phyloP scores from a whole-genome alignment of 64 coral and sea anemone genomes.

The Stylophora pistillata region DNA sequence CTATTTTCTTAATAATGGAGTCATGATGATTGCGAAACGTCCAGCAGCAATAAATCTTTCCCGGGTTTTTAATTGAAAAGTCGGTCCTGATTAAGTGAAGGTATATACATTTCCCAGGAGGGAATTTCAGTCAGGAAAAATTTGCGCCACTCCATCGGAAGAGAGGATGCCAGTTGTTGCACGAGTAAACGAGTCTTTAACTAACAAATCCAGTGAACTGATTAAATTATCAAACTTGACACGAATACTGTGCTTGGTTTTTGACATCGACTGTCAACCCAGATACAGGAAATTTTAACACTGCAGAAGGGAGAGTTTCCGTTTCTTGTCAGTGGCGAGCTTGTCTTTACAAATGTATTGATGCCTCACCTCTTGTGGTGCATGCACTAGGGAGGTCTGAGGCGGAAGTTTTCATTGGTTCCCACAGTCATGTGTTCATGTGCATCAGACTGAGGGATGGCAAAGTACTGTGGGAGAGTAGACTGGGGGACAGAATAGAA shows the following conservation, averaged over 20 bases:
- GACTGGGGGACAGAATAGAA: slow-evolving; percentile 83
- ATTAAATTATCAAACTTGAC: too few species aligned
- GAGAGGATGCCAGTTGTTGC: too few species aligned
- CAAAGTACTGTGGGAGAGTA: slow-evolving; percentile 68
- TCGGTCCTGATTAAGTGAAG: too few species aligned
- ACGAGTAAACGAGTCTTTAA: too few species aligned
- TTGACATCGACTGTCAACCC: not conserved
- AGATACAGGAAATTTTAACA: not conserved
- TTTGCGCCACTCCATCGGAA: too few species aligned
- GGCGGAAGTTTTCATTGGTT: slow-evolving; percentile 83
- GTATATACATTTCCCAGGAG: too few species aligned
- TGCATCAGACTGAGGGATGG: slow-evolving; percentile 67
- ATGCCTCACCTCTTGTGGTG: slow-evolving; percentile 92
- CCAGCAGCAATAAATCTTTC: too few species aligned
- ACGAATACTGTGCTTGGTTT: too few species aligned
- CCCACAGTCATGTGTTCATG: slow-evolving; percentile 85
- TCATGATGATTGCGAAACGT: too few species aligned
- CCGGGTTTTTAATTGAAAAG: not conserved
- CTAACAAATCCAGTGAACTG: too few species aligned
- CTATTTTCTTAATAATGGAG: too few species aligned
- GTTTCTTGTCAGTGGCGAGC: slow-evolving; percentile 62
- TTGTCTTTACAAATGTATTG: slow-evolving; percentile 81
- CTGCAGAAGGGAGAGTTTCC: not conserved
- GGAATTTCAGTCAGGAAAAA: too few species aligned
- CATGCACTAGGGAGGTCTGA: slow-evolving; percentile 26